phyloP scores from a whole-genome alignment of 2,888 invertebrate genomes.

The Pyrgus malvae region DNA sequence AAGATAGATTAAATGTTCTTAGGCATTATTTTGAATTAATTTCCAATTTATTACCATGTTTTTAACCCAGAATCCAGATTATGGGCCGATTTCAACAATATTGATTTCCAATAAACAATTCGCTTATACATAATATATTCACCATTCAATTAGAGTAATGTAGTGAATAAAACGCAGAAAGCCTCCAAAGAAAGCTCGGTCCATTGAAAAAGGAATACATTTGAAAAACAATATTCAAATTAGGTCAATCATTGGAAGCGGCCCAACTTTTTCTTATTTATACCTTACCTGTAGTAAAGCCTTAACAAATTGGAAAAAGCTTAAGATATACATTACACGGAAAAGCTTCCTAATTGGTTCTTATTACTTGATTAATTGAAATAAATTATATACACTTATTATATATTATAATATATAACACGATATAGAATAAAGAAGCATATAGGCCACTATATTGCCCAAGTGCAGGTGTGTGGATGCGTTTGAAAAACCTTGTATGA shows the following conservation, averaged over 20 bases:
- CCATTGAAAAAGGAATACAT: slow-evolving; percentile 24
- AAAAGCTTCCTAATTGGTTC: too few relatives aligned
- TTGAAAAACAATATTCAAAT: slow-evolving; percentile 27
- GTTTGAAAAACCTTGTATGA: too few relatives aligned
- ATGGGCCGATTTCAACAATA: slow-evolving; percentile 18
- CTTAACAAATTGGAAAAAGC: slow-evolving; percentile 2
- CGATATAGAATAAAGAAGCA: too few relatives aligned
- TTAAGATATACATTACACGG: neutral
- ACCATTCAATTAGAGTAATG: slow-evolving; percentile 27
- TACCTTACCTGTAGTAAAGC: slow-evolving; percentile 9
- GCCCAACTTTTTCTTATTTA: slow-evolving; percentile 3
- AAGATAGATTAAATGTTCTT: neutral
- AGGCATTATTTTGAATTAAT: slow-evolving; percentile 4
- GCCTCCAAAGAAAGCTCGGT: slow-evolving; percentile 7
- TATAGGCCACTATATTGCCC: too few relatives aligned
- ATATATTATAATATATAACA: too few relatives aligned
- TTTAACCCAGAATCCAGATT: slow-evolving; percentile 8
- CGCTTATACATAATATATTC: slow-evolving; percentile 25
- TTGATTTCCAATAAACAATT: slow-evolving; percentile 22
- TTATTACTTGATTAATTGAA: too few relatives aligned
- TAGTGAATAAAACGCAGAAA: slow-evolving; percentile 22
- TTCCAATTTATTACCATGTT: slow-evolving; percentile 19
- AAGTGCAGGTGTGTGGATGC: too few relatives aligned
- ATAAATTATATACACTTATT: too few relatives aligned
- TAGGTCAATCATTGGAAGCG: slow-evolving; percentile 23